Base-by-base conservation (phyloP, 1,140 invertebrate genomes). In the Diprion similis region DNA sequence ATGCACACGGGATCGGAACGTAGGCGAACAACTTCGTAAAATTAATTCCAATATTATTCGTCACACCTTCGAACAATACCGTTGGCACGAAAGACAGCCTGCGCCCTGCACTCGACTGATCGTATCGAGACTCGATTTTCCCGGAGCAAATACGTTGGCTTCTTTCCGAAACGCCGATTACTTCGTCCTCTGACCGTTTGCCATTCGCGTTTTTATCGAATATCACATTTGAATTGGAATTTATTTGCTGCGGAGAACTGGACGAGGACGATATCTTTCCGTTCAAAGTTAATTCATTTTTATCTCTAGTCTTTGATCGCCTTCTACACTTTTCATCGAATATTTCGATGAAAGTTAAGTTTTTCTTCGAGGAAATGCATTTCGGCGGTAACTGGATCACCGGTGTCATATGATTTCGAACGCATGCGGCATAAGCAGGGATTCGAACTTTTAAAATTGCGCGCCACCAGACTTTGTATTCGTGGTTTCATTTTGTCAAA, bases 1-100 rank as follows among this genome's bases (percentile, higher is more conserved):
- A 86, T 24, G 85, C 77, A 70, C 85, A 81, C 1, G 85, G 85
- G 0, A 87, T 79, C 65, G 83, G 76, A 37, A 79, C 80, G 67
- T 84, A 86, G n/a, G 81, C 82, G 6, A 84, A 73, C 10, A 85
- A 47, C 72, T 78, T 78, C 8, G 82, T 83, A 13, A 87, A 83
- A 73, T 85, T 81, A n/a, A 81, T 74, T 11, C 78, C 76, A 45
- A 86, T 83, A 15, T 66, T 76, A 70, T 80, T 79, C 9, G 79
- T 82, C 0, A 85, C 18, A 65, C 79, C 80, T 51, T 84, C 78
- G 71, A 78, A 82, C 1, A 87, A 74, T 37, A 83, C 73, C 13
- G 82, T 82, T 0, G 81, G 80, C 18, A 86, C 80, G 45, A 86
- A 81, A 1, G 85, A 85, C 8, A 82, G 73, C 70, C 83, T 78